A percentile compares a stretch with the other conserved stretches of the same genome.
Conservation (phyloP, 2,888 invertebrate species). For the Nomada ferruginata region DNA sequence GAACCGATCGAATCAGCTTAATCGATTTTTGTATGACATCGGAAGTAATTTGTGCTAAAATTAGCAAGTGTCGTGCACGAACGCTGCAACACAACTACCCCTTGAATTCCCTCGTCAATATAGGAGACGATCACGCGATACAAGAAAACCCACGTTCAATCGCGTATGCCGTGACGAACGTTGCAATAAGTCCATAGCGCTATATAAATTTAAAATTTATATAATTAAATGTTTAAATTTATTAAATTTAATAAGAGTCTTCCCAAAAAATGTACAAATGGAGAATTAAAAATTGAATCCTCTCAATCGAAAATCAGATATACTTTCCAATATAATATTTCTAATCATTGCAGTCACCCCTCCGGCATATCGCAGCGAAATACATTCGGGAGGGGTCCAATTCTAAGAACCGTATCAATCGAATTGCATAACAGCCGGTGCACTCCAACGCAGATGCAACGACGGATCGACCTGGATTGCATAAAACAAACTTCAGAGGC, state of each 20-base stretch:
- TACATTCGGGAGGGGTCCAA: too few species aligned
- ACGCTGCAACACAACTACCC: background rate
- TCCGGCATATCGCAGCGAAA: background rate
- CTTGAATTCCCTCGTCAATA: background rate
- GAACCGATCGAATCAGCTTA: background rate
- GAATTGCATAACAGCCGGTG: background rate
- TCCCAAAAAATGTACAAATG: background rate
- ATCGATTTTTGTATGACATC: slow-evolving; percentile 17
- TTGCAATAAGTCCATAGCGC: background rate
- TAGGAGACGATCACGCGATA: slow-evolving; percentile 16
- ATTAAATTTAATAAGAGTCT: too few species aligned
- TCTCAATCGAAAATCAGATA: background rate
- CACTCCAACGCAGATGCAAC: background rate
- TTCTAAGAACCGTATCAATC: too few species aligned
- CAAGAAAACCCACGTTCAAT: background rate
- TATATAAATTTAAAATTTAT: too few species aligned
- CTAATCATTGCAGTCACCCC: background rate
- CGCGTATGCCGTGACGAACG: background rate
- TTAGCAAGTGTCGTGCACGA: slow-evolving; percentile 1
- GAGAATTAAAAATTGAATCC: background rate
- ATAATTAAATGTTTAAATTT: too few species aligned
- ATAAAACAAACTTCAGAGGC: background rate
- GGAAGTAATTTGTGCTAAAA: background rate
- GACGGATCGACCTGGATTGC: background rate
- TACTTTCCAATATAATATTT: background rate